Evolutionary conservation across 2,888 invertebrate species (phyloP).

Genomic region (Mesochorus sp.): DNA sequence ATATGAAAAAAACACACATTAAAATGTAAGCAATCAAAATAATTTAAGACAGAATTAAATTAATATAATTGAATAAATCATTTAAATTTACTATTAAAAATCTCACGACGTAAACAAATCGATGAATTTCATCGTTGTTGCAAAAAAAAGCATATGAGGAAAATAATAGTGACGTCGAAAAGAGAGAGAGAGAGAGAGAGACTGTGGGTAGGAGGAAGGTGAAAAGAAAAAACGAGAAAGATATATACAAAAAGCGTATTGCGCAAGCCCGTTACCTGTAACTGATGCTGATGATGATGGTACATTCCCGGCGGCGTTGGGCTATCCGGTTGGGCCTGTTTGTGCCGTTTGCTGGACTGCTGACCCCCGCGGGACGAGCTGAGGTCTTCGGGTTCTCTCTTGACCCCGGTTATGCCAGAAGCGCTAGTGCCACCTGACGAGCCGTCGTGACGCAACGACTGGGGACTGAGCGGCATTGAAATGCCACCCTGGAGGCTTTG

Average conservation of each 20-base stretch:
- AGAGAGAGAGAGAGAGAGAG: neutral
- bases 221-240: neutral
- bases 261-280: constrained; percentile 72
- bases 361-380: constrained; percentile 83
- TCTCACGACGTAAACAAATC: too few relatives aligned
- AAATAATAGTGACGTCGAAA: neutral
- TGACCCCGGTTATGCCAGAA: constrained; percentile 83
- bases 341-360: constrained; percentile 77
- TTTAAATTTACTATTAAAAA: too few relatives aligned
- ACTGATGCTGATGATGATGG: constrained; percentile 80
- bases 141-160: neutral
- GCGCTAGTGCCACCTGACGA: constrained; percentile 66
- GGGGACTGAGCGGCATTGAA: constrained; percentile 79
- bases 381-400: constrained; percentile 92
- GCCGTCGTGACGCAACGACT: constrained; percentile 78
- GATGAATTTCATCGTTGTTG: neutral
- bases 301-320: constrained; percentile 81
- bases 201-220: neutral
- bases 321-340: constrained; percentile 78
- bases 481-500: constrained; percentile 83
- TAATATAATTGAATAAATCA: too few relatives aligned
- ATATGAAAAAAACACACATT: neutral
- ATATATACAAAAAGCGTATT: neutral
- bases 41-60: neutral
- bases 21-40: neutral